Base-by-base conservation (phyloP, 2,797 vertebrate genomes). In the Ispidina lecontei region DNA sequence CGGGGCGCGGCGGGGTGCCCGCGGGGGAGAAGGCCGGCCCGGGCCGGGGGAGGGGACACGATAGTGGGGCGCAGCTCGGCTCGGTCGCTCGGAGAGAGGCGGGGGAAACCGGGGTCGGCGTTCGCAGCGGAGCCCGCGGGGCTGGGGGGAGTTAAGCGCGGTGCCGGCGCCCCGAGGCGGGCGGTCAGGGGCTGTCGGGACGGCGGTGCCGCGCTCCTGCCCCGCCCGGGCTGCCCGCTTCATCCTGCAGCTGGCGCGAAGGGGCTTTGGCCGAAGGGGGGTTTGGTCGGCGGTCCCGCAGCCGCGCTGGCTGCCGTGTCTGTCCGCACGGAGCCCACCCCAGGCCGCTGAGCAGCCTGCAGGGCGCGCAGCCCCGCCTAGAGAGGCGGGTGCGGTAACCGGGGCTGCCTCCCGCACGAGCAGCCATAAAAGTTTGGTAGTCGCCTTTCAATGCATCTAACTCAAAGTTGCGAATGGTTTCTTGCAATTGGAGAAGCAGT, bases 381-480 rank as follows among this genome's bases (percentile, higher is more conserved):
- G 2, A 7, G 13, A 17, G 29, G 4, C 33, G 8, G 14, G 3
- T 3, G 7, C 17, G 2, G 6, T 4, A 1, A 3, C 1, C 60
- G 0, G 13, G 56, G 59, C 52, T 8, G 49, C 3, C 21, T 28
- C 12, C 21, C 14, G 18, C 22, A 2, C 7, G 37, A n/a, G 55
- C 20, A 1, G 43, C 13, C 59, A 0, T 3, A 3, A 55, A 89
- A 95, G 68, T 94, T 95, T 82, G 44, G 54, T 33, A 90, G 63
- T 51, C 55, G 52, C 19, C 60, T 35, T 37, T 23, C 1, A 19
- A 6, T 13, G 78, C 55, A 4, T 44, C 71, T 29, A 10, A 5
- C 13, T 43, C 22, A 1, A 31, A 85, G 74, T 84, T 89, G 14
- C n/a, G 74, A 81, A 76, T 71, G 81, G 64, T 23, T 78, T 52